A percentile compares a stretch with the other conserved stretches of the same genome.
Conservation (phyloP, 2,888 invertebrate genomes). For the Yponomeuta evonymella region DNA sequence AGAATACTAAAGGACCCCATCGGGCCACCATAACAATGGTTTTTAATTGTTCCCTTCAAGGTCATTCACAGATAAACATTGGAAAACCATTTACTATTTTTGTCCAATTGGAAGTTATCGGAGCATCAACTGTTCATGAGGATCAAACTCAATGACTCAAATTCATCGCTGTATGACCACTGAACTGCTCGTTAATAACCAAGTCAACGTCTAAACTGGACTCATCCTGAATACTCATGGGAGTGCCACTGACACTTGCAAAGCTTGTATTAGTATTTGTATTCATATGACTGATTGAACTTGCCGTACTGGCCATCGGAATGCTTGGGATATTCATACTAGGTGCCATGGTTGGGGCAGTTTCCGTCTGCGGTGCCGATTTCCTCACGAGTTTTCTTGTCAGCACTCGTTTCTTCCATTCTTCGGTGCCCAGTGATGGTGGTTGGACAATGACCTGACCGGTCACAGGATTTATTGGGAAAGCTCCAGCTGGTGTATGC, state of each 20-base stretch:
- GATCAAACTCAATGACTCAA: not conserved
- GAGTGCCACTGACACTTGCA: not conserved
- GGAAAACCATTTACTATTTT: too few species aligned
- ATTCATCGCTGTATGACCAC: not conserved
- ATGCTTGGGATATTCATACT: not conserved
- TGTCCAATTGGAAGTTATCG: too few species aligned
- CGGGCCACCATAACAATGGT: too few species aligned
- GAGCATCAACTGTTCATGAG: not conserved
- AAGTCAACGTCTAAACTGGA: not conserved
- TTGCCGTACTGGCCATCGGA: not conserved
- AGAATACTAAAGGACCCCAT: too few species aligned
- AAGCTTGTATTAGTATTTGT: not conserved
- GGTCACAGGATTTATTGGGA: constrained; percentile 45
- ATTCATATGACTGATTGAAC: not conserved
- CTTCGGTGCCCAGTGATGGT: constrained; percentile 36
- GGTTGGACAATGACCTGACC: constrained; percentile 35
- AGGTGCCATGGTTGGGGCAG: not conserved
- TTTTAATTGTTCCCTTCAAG: too few species aligned
- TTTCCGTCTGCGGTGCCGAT: not conserved
- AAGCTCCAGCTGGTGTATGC: constrained; percentile 53
- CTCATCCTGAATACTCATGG: not conserved
- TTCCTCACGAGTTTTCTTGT: constrained; percentile 5
- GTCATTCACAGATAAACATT: too few species aligned
- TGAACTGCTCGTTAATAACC: not conserved
- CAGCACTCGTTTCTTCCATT: constrained; percentile 46